Evolutionary conservation across 2,113 vertebrate species (phyloP), one percentile per base, ranked within the genome.

Genomic region (Larimichthys crocea): DNA sequence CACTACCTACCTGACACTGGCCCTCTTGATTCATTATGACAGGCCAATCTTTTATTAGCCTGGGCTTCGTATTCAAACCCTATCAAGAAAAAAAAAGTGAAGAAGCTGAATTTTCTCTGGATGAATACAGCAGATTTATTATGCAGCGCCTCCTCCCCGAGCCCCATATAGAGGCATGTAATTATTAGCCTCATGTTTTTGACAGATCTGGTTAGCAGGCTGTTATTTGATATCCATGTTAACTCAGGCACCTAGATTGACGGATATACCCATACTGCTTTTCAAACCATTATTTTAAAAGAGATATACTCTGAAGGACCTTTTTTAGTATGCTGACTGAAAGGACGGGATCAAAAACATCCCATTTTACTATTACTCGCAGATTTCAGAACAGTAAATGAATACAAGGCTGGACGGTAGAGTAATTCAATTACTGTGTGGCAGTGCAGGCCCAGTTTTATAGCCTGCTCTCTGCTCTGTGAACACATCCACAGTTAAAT

Each of bases 11-110:
- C 91, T 94, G 94, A 94, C 95, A 94, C 89, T 78, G 91, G 84
- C 61, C 83, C 91, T 86, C 86, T 86, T 95, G 94, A 95, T 96
- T 95, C 93, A 95, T 95, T 94, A 92, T 94, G 95, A 95, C 94
- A 94, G 94, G 87, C 82, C 94, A 94, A 94, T 95, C 93, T 96
- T 95, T 95, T 95, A 95, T 95, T 94, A 95, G 94, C 93, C 92
- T 86, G 88, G 88, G 84, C 86, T 92, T 94, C 90, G 83, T 94
- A 90, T 94, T 95, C 93, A 94, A 94, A 95, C 88, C 93, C 91
- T 89, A 94, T 93, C 91, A 89, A 84, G 82, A 83, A 86, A 76
- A 77, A 64, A 86, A 88, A 85, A 83, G 90, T 82, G 84, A 82
- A 83, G 70, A 94, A 91, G 88, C 86, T 79, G 87, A 91, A 88